These are phyloP conservation scores for Luperina testacea DNA, from an alignment of 2,888 invertebrate species.

Conservation along the genomic window DNA sequence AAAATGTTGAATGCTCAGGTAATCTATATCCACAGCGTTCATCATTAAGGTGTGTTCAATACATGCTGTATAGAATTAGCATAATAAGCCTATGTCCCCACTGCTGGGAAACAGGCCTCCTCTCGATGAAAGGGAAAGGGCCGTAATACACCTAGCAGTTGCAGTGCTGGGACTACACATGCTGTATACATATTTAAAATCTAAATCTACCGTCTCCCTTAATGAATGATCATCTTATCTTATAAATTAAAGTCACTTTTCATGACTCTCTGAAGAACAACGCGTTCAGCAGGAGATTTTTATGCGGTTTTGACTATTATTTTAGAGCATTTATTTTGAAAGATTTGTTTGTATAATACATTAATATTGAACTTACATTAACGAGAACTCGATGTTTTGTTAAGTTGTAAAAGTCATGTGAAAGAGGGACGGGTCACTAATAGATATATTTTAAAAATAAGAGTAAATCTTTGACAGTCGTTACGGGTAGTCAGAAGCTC, in stretches of 20 bases:
- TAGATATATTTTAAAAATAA: no score
- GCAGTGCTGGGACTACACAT: no score
- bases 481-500: not conserved
- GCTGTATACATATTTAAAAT: no score
- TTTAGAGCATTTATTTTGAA: not conserved
- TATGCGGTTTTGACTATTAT: not conserved
- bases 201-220: not conserved
- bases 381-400: not conserved
- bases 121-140: no score
- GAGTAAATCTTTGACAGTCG: not conserved
- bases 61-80: not conserved
- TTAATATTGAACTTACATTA: not conserved
- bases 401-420: not conserved
- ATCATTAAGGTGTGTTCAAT: not conserved
- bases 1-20: no score
- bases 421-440: no score
- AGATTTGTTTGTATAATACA: not conserved
- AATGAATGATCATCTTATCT: not conserved
- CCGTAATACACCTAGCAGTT: no score
- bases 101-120: no score
- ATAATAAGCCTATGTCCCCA: no score
- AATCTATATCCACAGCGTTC: not conserved
- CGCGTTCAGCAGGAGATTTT: not conserved
- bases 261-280: not conserved
- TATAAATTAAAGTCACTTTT: not conserved